Evolutionary conservation across 2,888 invertebrate genomes (phyloP), one percentile per base, ranked within the genome.

Genomic region (Coronaproctus castanopsis): DNA sequence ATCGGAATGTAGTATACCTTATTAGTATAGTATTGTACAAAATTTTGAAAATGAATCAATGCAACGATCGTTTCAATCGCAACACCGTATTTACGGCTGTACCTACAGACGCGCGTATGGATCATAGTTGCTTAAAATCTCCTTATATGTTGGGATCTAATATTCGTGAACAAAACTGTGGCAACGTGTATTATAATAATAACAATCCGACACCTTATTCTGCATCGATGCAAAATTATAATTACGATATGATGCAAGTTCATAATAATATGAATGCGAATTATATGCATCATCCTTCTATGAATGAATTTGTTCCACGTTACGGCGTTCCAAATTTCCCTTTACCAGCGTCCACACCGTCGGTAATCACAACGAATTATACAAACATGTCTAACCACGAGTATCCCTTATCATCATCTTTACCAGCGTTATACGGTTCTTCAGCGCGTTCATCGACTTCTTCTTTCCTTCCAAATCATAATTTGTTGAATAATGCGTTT

Each of bases 41-140:
- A n/a, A n/a, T n/a, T n/a, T n/a, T n/a, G n/a, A 62, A 54, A 56
- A 68, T 68, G 68, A 67, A 68, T 59, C 66, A 67, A 62, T 64
- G 65, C 55, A 68, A 68, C 53, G 66, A 67, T 56, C 66, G 65
- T 60, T 68, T 67, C 62, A 65, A 67, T 60, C 67, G 66, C 56
- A 67, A 67, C 51, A 66, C 65, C 61, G 60, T 68, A 22, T 68
- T 65, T 62, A 56, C 55, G 52, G 52, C 49, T 52, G 62, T 63
- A 24, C 65, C 67, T 19, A 50, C 57, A 23, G 55, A 57, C 51
- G 21, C 57, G 19, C n/a, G 2, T 21, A 59, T 67, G 21, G 68
- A 68, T 55, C 61, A 65, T 36, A 67, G 66, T 55, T 66, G 67
- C 58, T 63, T 68, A 58, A 67, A 67, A 61, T n/a, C n/a, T n/a